Evolutionary conservation across 2,888 invertebrate species (phyloP).

Genomic region (Argynnis bischoffii): DNA sequence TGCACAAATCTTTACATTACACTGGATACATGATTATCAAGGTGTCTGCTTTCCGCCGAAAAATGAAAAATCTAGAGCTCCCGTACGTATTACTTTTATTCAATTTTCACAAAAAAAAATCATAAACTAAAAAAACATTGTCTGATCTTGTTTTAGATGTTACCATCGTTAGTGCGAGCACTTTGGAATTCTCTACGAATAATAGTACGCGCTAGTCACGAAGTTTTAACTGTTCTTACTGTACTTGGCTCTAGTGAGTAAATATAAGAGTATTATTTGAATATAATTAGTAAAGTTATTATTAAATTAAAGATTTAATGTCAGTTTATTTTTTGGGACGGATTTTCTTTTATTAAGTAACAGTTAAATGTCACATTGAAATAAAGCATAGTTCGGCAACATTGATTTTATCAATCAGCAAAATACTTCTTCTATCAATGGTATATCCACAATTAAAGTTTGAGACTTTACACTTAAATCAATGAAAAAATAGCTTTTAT

Average conservation of each 20-base stretch:
- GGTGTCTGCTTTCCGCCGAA: slow-evolving; percentile 63
- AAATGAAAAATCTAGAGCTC: slow-evolving; percentile 43
- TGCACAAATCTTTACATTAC: slow-evolving; percentile 60
- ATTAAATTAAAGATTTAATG: too few relatives aligned
- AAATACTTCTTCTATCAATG: too few relatives aligned
- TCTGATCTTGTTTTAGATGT: slow-evolving; percentile 49
- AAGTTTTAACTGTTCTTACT: slow-evolving; percentile 52
- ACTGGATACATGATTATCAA: slow-evolving; percentile 75
- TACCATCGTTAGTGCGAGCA: slow-evolving; percentile 58
- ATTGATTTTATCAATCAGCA: too few relatives aligned
- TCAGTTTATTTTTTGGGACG: too few relatives aligned
- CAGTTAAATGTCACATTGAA: too few relatives aligned
- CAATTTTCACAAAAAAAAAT: slow-evolving; percentile 3
- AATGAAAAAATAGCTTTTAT: too few relatives aligned
- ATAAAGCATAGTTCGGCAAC: too few relatives aligned
- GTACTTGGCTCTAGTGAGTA: slow-evolving; percentile 56
- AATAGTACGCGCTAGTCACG: slow-evolving; percentile 50
- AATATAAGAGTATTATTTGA: not conserved
- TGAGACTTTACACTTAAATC: too few relatives aligned
- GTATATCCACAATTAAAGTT: too few relatives aligned
- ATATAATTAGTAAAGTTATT: too few relatives aligned
- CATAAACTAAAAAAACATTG: slow-evolving; percentile 3
- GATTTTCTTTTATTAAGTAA: too few relatives aligned
- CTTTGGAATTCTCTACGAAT: slow-evolving; percentile 55
- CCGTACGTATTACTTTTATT: slow-evolving; percentile 47